Evolutionary conservation across 2,888 invertebrate genomes (phyloP), one percentile per base, ranked within the genome.

Genomic region (Athalia cordata): DNA sequence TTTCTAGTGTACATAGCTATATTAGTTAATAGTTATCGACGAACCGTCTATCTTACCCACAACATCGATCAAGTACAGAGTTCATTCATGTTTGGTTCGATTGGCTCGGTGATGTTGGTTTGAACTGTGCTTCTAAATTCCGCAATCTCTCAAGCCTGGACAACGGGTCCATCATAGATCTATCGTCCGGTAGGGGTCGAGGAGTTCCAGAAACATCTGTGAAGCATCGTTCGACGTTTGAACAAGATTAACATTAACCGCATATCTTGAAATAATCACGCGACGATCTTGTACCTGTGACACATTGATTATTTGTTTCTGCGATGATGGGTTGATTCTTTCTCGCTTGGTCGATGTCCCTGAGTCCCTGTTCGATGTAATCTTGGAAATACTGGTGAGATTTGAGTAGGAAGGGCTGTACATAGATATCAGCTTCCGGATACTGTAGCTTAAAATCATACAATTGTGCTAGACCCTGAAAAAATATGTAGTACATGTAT

Each of bases 381-480:
- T 95, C 95, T 87, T 96, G 96, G 92, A 97, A 97, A 91, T 95
- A 95, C 88, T 95, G 94, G 72, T 96, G 96, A 0, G 96, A 95
- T 86, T 95, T 95, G 83, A 94, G 94, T 89, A 97, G 93, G 90
- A 95, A 96, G 49, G 96, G 96, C 89, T 96, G 95, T 2, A 90
- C 87, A 59, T 75, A 75, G 62, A 96, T 93, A 87, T 97, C 96
- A 45, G 96, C 95, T 84, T 96, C 96, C 0, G 97, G 96, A 89
- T 96, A 94, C 83, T 95, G 94, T 86, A 87, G 87, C 89, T 92
- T 93, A 86, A 97, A 94, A 84, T 96, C 96, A 83, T 96, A 96
- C 13, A 97, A 91, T 85, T 96, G 94, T 80, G 93, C 92, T 78
- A 98, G 91, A 57, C 98, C 98, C 90, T 97, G 83, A 5, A 11